A percentile compares a stretch with the other conserved stretches of the same genome.
Conservation (phyloP, 2,113 vertebrate genomes). For the Gallinago jamesoni region DNA sequence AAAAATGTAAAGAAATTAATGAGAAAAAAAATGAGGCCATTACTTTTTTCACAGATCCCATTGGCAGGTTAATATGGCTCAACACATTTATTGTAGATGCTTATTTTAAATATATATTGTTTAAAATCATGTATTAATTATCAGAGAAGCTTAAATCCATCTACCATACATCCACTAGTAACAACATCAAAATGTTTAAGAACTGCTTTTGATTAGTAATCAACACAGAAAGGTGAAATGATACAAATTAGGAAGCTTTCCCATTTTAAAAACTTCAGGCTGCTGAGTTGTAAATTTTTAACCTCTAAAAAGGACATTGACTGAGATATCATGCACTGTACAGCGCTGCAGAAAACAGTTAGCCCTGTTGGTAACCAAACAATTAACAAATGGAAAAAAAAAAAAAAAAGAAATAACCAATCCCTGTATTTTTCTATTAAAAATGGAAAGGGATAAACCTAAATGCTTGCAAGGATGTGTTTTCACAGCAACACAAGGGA, state of each 20-base stretch:
- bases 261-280: slow-evolving; percentile 59
- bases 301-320: slow-evolving; percentile 37
- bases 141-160: slow-evolving; percentile 77
- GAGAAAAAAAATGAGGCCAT: slow-evolving; percentile 66
- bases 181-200: slow-evolving; percentile 75
- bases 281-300: slow-evolving; percentile 33
- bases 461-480: not conserved
- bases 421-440: not conserved
- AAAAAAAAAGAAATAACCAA: not conserved
- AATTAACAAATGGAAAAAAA: not conserved
- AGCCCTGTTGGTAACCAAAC: slow-evolving; percentile 54
- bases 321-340: slow-evolving; percentile 67
- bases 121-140: slow-evolving; percentile 77
- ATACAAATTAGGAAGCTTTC: slow-evolving; percentile 65
- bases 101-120: slow-evolving; percentile 79
- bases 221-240: slow-evolving; percentile 69
- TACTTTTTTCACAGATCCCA: slow-evolving; percentile 79
- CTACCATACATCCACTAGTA: slow-evolving; percentile 77
- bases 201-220: slow-evolving; percentile 73
- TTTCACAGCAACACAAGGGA: slow-evolving; percentile 24
- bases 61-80: slow-evolving; percentile 85
- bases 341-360: slow-evolving; percentile 46
- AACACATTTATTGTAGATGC: slow-evolving; percentile 79
- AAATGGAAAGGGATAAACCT: not conserved
- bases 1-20: slow-evolving; percentile 54